phyloP scores from a whole-genome alignment of 2,113 vertebrate genomes.

The Azemiops feae region DNA sequence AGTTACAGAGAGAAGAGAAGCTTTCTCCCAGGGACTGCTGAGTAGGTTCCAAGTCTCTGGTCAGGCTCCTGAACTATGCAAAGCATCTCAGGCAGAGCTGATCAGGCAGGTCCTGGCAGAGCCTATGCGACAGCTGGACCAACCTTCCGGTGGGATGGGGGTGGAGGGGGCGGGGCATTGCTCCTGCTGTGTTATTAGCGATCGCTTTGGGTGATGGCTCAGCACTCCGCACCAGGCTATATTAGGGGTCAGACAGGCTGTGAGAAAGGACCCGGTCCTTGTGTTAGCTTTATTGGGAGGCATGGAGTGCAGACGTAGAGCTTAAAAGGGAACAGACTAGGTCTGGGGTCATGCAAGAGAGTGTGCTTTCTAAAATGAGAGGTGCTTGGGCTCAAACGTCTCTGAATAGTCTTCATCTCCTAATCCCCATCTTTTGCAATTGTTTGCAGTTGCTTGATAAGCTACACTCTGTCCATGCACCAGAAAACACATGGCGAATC shows the following conservation, averaged over 20 bases:
- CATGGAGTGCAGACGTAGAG: not conserved
- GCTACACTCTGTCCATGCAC: not conserved
- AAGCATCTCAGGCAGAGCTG: not conserved
- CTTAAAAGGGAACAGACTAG: not conserved
- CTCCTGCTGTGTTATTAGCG: constrained; percentile 14
- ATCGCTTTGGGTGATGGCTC: not conserved
- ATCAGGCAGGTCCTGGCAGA: constrained; percentile 13
- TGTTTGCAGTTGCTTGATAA: not conserved
- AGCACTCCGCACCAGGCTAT: constrained; percentile 9
- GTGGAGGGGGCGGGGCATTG: not conserved
- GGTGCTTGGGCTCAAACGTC: not conserved
- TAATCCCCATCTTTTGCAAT: not conserved
- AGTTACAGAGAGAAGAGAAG: not conserved
- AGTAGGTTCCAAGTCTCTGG: not conserved
- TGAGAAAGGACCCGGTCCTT: not conserved
- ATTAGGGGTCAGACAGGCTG: constrained; percentile 2
- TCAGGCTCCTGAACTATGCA: not conserved
- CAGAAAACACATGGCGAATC: not conserved
- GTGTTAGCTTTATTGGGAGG: not conserved
- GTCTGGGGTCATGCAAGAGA: not conserved
- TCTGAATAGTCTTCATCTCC: not conserved
- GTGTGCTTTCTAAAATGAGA: not conserved
- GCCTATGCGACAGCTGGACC: constrained; percentile 8
- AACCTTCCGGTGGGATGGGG: not conserved
- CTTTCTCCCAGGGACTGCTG: not conserved